Base-by-base conservation (phyloP, 2,888 invertebrate species). In the Ischnura elegans region DNA sequence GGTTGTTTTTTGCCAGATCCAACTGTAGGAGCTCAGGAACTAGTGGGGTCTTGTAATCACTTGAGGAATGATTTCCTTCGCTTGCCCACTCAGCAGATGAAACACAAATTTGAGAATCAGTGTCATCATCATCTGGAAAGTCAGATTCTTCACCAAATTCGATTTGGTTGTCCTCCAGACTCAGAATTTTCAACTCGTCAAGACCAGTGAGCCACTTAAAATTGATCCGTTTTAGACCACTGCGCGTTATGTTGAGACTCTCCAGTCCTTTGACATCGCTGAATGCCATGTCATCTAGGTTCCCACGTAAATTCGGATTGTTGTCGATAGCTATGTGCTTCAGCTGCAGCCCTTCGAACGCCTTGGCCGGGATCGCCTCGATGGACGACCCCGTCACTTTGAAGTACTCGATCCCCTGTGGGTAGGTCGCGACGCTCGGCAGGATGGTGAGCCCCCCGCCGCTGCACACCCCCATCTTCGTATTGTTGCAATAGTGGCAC, bases 251-350 rank as follows among this genome's bases (percentile, higher is more conserved):
- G 43, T 90, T 90, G 43, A 90, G 90, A 16, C 6, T n/a, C 4
- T 61, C 13, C 4, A 90, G 61, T 4, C 61, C 55, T n/a, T 43
- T 6, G 19, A 90, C 55, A 47, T 61, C 61, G 21, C 66, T 47
- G 43, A 90, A 90, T n/a, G 90, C 90, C 25, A 43, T 47, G 43
- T 90, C 90, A n/a, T 90, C 90, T n/a, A 90, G 4, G 29, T 90
- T 61, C 8, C 90, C 90, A 2, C 61, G n/a, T 25, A 90, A 25
- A 10, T 90, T 43, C 61, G n/a, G 25, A 29, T 90, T 90, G 66
- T 90, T 43, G 43, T 61, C n/a, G 25, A 90, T 66, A 16, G 29
- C 45, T 13, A 90, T 61, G 61, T n/a, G 42, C 90, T 90, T 66
- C 13, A 90, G 13, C 16, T 43, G 25, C n/a, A 42, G 29, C 43